Percentiles rank a stretch among this genome's conserved stretches.
phyloP scores from a whole-genome alignment of 2,888 invertebrate species.

The Terebella lapidaria region DNA sequence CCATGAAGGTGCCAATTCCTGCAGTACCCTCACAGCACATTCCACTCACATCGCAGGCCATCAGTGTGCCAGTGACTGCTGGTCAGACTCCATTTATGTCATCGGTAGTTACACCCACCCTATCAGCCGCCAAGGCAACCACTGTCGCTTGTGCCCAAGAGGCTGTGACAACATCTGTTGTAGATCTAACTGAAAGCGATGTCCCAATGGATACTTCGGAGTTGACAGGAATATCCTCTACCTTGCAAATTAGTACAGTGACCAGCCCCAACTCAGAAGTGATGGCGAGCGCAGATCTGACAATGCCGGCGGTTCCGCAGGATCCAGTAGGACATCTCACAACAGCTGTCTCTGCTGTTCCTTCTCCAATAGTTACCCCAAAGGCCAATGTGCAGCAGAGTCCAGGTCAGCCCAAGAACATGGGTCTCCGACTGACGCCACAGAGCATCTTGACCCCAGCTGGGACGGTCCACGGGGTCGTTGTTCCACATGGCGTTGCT shows the following conservation, averaged over 20 bases:
- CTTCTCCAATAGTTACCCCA: too few species aligned
- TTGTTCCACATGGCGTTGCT: not conserved
- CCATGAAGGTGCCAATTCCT: slow-evolving; percentile 1
- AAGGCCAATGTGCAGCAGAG: too few species aligned
- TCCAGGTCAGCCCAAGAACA: not conserved
- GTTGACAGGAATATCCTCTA: too few species aligned
- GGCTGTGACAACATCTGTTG: too few species aligned
- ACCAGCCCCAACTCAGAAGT: not conserved
- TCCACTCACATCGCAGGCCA: not conserved
- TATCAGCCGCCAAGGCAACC: not conserved
- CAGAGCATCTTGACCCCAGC: not conserved
- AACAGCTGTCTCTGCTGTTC: not conserved
- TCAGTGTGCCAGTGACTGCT: not conserved
- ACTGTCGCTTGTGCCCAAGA: not conserved
- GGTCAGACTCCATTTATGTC: not conserved
- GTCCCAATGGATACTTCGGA: not conserved
- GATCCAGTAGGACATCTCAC: too few species aligned
- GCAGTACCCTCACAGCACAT: too few species aligned
- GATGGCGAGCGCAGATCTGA: not conserved
- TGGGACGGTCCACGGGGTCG: not conserved
- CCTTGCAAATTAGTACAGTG: too few species aligned
- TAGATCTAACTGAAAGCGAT: too few species aligned
- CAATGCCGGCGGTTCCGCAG: too few species aligned
- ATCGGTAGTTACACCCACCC: not conserved
- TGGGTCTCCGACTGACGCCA: not conserved